A percentile compares a stretch with the other conserved stretches of the same genome.
Evolutionary conservation across 1,140 invertebrate species (phyloP).

Genomic region (Epicauta chinensis): DNA sequence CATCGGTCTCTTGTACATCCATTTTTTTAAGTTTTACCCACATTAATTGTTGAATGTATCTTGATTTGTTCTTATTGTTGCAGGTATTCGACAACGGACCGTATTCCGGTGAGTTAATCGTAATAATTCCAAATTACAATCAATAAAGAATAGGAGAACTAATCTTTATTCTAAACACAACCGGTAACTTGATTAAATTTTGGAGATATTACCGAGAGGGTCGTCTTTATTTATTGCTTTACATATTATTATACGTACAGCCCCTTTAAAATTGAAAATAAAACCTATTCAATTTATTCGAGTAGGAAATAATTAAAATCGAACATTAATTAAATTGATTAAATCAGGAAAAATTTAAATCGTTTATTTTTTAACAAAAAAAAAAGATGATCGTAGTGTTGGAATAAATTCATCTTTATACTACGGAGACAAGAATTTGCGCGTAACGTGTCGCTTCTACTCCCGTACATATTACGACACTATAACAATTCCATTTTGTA

Average conservation of each 20-base stretch:
- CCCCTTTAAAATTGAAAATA: constrained; percentile 2
- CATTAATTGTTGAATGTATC: constrained; percentile 7
- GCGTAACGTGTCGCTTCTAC: constrained; percentile 23
- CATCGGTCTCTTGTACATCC: no score
- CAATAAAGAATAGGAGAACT: constrained; percentile 2
- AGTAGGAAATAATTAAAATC: neutral
- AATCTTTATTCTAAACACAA: constrained; percentile 24
- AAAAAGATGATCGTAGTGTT: neutral
- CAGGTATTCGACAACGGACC: constrained; percentile 1
- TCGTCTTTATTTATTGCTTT: constrained; percentile 20
- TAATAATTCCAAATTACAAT: no score
- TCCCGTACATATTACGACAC: constrained; percentile 18
- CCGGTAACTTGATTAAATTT: constrained; percentile 25
- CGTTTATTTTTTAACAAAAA: neutral
- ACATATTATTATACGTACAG: constrained; percentile 7
- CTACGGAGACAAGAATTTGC: constrained; percentile 7
- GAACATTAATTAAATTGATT: neutral
- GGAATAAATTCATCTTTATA: constrained; percentile 2
- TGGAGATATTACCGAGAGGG: constrained; percentile 23
- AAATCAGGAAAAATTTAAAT: neutral
- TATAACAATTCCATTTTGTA: constrained; percentile 34
- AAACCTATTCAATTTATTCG: constrained; percentile 11
- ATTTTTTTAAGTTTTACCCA: constrained; percentile 5
- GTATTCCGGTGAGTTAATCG: constrained; percentile 5
- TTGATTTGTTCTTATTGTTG: constrained; percentile 11